phyloP scores from a whole-genome alignment of 1,140 invertebrate genomes.

The Cylas formicarius region DNA sequence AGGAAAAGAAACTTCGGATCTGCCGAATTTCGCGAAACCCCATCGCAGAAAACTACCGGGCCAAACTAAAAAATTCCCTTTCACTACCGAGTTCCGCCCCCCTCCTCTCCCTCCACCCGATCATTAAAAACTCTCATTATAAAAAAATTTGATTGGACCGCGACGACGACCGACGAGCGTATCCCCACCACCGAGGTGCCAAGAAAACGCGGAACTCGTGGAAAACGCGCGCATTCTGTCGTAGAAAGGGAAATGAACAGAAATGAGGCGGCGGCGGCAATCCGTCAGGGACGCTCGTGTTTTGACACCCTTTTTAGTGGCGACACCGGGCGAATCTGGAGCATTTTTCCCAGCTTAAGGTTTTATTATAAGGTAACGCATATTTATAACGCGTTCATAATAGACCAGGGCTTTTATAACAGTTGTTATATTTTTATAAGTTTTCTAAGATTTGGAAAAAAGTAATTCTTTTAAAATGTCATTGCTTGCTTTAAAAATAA shows the following conservation, averaged over 20 bases:
- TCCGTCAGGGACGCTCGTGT: constrained; percentile 23
- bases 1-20: neutral
- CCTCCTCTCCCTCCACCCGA: constrained; percentile 14
- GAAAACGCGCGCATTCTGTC: constrained; percentile 22
- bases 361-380: no score
- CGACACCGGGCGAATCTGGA: no score
- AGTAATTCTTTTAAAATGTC: no score
- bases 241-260: neutral
- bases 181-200: neutral
- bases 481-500: no score
- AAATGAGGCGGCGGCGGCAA: constrained; percentile 14
- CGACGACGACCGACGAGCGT: constrained; percentile 15
- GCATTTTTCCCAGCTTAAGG: no score
- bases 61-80: no score
- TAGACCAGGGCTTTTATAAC: no score
- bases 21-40: neutral
- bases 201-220: constrained; percentile 9
- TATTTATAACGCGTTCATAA: no score
- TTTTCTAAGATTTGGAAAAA: no score
- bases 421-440: no score
- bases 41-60: no score
- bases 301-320: no score
- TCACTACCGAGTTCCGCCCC: constrained; percentile 17
- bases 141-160: constrained; percentile 36
- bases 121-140: constrained; percentile 26